phyloP scores from a whole-genome alignment of 2,888 invertebrate genomes.

The Acleris laterana region DNA sequence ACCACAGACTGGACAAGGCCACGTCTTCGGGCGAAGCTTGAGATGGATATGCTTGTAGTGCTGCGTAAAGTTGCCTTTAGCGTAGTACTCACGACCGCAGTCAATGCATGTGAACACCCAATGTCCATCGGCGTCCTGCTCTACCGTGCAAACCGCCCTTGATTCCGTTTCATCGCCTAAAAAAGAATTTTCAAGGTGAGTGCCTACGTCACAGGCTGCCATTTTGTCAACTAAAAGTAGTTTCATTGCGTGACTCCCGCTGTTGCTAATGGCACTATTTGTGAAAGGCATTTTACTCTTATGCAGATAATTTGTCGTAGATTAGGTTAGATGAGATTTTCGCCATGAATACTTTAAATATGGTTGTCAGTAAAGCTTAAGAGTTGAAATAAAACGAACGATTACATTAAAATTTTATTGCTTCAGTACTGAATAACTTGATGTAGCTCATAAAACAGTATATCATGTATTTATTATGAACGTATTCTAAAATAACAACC shows the following conservation, averaged over 20 bases:
- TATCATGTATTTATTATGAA: too few relatives aligned
- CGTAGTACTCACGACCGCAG: slow-evolving; percentile 3
- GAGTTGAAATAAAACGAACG: not conserved
- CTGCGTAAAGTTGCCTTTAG: slow-evolving; percentile 6
- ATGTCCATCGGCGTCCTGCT: not conserved
- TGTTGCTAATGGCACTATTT: not conserved
- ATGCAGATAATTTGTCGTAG: too few relatives aligned
- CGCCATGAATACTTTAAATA: too few relatives aligned
- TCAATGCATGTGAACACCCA: slow-evolving; percentile 15
- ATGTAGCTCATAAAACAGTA: too few relatives aligned
- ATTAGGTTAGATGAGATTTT: too few relatives aligned
- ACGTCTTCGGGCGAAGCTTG: slow-evolving; percentile 18
- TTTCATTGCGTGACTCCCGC: not conserved
- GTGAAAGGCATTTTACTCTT: too few relatives aligned
- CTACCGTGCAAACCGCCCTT: slow-evolving; percentile 19
- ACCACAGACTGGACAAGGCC: slow-evolving; percentile 11
- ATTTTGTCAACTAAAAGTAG: not conserved
- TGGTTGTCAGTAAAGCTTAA: too few relatives aligned
- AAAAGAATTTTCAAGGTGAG: slow-evolving; percentile 10
- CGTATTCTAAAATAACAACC: too few relatives aligned
- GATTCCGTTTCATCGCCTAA: slow-evolving; percentile 2
- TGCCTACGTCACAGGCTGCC: not conserved
- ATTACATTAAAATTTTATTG: not conserved
- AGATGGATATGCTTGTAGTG: slow-evolving; percentile 30
- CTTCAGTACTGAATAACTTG: too few relatives aligned